Conservation (phyloP, 1,140 invertebrate genomes). For the Venturia canescens region DNA sequence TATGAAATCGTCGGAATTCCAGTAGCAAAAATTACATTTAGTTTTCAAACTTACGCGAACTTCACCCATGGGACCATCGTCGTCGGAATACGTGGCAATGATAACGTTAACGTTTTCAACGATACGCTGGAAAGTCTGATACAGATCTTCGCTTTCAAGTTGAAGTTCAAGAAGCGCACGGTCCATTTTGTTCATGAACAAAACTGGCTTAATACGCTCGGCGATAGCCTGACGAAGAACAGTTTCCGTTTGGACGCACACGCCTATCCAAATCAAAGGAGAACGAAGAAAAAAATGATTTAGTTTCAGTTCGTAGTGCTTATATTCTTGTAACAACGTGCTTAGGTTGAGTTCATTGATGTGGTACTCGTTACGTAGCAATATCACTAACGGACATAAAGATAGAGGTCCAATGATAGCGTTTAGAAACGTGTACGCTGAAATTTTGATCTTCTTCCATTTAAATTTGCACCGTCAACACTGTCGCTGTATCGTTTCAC, state of each 20-base stretch:
- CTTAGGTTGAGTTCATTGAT: background rate
- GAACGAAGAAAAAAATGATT: slow-evolving; percentile 16
- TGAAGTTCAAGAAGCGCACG: slow-evolving; percentile 97
- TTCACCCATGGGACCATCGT: slow-evolving; percentile 99
- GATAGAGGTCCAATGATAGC: slow-evolving; percentile 79
- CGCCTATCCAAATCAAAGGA: slow-evolving; percentile 82
- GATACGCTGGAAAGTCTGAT: slow-evolving; percentile 99
- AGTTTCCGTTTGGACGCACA: slow-evolving; percentile 99
- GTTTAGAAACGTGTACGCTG: slow-evolving; percentile 66
- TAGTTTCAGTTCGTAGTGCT: background rate
- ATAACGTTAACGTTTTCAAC: slow-evolving; percentile 99
- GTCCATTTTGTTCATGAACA: slow-evolving; percentile 99
- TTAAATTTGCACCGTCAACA: slow-evolving; percentile 65
- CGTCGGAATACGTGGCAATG: slow-evolving; percentile 99
- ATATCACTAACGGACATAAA: slow-evolving; percentile 77
- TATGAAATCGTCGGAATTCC: too few relatives aligned
- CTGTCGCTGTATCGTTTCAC: slow-evolving; percentile 53
- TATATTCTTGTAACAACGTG: too few relatives aligned
- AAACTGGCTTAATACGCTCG: slow-evolving; percentile 98
- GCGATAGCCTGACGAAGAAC: slow-evolving; percentile 99
- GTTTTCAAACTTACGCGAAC: slow-evolving; percentile 83
- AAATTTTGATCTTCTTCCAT: slow-evolving; percentile 69
- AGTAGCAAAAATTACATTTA: too few relatives aligned
- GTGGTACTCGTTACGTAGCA: slow-evolving; percentile 70
- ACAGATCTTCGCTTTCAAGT: slow-evolving; percentile 96